These are phyloP conservation scores for Nipponacmea schrenckii DNA, from an alignment of 2,888 invertebrate genomes.

Conservation along the genomic window DNA sequence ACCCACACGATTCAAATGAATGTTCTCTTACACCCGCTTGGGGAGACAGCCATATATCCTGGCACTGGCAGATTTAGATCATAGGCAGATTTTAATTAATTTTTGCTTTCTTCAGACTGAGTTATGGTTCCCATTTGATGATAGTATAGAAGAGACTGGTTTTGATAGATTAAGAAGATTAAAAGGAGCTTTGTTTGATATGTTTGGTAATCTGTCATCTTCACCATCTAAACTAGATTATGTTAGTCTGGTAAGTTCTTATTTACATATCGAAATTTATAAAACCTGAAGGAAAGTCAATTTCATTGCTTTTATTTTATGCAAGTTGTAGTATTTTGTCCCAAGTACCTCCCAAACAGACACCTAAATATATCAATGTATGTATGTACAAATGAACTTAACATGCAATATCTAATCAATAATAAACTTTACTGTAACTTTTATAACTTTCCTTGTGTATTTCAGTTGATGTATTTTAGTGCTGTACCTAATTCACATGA, in stretches of 20 bases:
- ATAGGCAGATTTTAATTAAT: no score
- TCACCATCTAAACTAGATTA: conserved; percentile 59
- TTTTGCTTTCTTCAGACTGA: conserved; percentile 55
- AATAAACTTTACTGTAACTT: no score
- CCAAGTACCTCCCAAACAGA: no score
- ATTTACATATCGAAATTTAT: not conserved
- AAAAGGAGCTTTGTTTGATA: conserved; percentile 61
- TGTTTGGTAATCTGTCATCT: conserved; percentile 60
- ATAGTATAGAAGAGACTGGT: conserved; percentile 18
- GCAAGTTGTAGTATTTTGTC: not conserved
- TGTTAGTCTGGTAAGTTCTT: conserved; percentile 57
- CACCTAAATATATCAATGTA: no score
- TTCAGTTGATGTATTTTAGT: conserved; percentile 65
- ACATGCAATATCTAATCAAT: no score
- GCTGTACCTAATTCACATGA: conserved; percentile 57
- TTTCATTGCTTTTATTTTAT: not conserved
- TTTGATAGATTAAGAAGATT: conserved; percentile 55
- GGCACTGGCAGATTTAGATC: no score
- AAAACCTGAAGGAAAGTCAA: not conserved
- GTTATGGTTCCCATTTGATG: conserved; percentile 57
- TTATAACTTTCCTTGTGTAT: conserved; percentile 14
- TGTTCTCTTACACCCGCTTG: no score
- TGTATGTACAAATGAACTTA: no score
- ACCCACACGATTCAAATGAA: no score
- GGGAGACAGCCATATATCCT: no score